A percentile compares a stretch with the other conserved stretches of the same genome.
Conservation (phyloP, 2,113 vertebrate species). For the Chionodraco myersi region DNA sequence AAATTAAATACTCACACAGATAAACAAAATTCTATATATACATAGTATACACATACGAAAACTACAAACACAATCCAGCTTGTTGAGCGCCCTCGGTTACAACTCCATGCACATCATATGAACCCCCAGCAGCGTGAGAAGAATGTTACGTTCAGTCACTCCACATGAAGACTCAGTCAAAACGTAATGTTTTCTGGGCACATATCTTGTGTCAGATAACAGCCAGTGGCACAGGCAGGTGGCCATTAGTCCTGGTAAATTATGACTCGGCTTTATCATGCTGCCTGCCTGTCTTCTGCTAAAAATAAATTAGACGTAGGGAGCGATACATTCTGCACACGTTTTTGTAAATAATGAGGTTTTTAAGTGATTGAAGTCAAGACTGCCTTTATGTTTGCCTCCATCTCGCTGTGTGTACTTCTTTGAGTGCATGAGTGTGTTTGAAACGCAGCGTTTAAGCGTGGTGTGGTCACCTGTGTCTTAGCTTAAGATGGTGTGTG, state of each 20-base stretch:
- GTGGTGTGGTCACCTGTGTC: slow-evolving; percentile 7
- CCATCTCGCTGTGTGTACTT: too few species aligned
- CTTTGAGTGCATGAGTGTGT: not conserved
- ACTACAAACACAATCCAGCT: not conserved
- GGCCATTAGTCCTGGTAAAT: slow-evolving; percentile 77
- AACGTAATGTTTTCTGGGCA: slow-evolving; percentile 55
- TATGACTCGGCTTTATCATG: slow-evolving; percentile 75
- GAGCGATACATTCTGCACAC: slow-evolving; percentile 31
- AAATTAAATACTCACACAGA: too few species aligned
- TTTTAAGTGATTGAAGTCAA: slow-evolving; percentile 21
- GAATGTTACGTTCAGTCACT: slow-evolving; percentile 49
- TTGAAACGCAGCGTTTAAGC: slow-evolving; percentile 22
- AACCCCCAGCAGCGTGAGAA: not conserved
- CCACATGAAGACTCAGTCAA: slow-evolving; percentile 58
- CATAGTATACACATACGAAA: too few species aligned
- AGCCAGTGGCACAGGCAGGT: slow-evolving; percentile 69
- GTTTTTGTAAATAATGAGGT: slow-evolving; percentile 47
- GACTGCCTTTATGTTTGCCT: not conserved
- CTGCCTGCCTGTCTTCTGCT: slow-evolving; percentile 58
- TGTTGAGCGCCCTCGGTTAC: not conserved
- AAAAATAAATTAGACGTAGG: slow-evolving; percentile 62
- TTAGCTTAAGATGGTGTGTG: slow-evolving; percentile 18
- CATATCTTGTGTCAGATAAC: slow-evolving; percentile 71
- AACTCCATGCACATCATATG: slow-evolving; percentile 1
- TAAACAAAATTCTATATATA: too few species aligned